These are phyloP conservation scores for Chrysotoxum bicinctum DNA, from an alignment of 2,888 invertebrate species.

Conservation along the genomic window DNA sequence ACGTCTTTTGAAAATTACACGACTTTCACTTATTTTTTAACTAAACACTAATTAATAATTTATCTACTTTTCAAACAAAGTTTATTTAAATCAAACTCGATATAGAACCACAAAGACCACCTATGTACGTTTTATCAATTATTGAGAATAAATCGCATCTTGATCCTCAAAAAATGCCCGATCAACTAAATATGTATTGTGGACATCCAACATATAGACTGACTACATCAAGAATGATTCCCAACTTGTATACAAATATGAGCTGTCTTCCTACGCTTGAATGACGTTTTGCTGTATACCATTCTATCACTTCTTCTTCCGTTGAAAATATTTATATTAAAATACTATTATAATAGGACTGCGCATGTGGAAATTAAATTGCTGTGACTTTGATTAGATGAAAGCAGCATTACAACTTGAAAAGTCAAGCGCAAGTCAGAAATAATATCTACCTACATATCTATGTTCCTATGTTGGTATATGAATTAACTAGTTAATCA, in stretches of 20 bases:
- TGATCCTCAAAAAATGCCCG: conserved; percentile 8
- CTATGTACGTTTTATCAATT: background rate
- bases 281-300: conserved; percentile 20
- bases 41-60: background rate
- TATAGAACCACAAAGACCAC: background rate
- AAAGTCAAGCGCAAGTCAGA: conserved; percentile 29
- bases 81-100: background rate
- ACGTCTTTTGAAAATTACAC: background rate
- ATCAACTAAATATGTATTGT: conserved; percentile 18
- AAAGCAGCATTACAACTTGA: conserved; percentile 27
- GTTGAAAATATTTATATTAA: conserved; percentile 47
- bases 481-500: conserved; percentile 10
- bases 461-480: background rate
- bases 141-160: conserved; percentile 2
- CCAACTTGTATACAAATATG: background rate
- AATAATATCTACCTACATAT: background rate
- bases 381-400: conserved; percentile 65
- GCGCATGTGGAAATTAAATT: conserved; percentile 71
- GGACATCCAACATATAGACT: conserved; percentile 13
- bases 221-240: background rate
- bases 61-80: background rate
- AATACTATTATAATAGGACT: conserved; percentile 54
- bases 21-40: background rate
- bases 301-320: conserved; percentile 38
- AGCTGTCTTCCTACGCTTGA: conserved; percentile 36